Conservation (phyloP, 2,888 invertebrate species). For the Spicauda simplicius region DNA sequence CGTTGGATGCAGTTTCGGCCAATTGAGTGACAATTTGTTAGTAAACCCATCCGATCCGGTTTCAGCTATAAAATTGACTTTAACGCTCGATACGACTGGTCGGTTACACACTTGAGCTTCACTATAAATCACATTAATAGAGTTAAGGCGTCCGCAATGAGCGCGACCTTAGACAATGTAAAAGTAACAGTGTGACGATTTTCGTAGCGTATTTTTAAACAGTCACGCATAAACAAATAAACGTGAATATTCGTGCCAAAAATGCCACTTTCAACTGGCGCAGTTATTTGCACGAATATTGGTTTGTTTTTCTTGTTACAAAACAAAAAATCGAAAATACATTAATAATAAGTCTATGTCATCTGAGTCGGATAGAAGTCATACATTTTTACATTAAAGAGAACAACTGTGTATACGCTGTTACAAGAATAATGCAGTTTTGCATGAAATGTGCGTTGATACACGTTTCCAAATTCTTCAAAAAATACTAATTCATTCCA, state of each 20-base stretch:
- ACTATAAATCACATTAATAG: slow-evolving; percentile 37
- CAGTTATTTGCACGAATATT: no score
- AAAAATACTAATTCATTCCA: no score
- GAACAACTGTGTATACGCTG: not conserved
- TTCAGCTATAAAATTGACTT: slow-evolving; percentile 43
- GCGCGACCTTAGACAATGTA: slow-evolving; percentile 45
- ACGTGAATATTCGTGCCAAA: no score
- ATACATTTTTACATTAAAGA: not conserved
- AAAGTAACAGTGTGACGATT: slow-evolving; percentile 8
- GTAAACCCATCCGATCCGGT: slow-evolving; percentile 53
- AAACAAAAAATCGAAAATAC: no score
- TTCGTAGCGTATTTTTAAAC: slow-evolving; percentile 7
- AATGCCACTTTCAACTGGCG: no score
- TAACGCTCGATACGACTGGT: slow-evolving; percentile 34
- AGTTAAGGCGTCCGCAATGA: slow-evolving; percentile 22
- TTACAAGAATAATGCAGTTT: no score
- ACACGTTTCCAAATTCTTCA: no score
- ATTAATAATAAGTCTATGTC: no score
- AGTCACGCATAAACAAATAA: no score
- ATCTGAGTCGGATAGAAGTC: no score
- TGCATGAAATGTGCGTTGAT: no score
- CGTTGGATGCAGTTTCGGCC: slow-evolving; percentile 53
- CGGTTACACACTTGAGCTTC: slow-evolving; percentile 27
- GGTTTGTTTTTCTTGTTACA: no score
- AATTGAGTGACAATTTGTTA: slow-evolving; percentile 55